Evolutionary conservation across 1,140 invertebrate species (phyloP).

Genomic region (Drosophila nigromelanica): DNA sequence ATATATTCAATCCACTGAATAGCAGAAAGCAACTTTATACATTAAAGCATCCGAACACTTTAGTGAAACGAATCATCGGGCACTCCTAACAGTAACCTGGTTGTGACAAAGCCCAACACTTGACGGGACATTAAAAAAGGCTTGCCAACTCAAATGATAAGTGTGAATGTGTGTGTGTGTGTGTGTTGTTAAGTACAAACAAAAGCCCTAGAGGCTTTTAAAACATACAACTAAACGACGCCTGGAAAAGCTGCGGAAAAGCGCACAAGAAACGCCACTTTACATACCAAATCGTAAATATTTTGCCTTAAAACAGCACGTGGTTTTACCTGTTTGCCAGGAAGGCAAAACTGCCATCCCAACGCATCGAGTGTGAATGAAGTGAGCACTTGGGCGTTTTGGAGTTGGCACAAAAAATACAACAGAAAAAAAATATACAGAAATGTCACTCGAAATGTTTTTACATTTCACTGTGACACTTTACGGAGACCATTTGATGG

Average conservation of each 20-base stretch:
- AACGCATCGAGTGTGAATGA: slow-evolving; percentile 81
- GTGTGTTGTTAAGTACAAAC: slow-evolving; percentile 38
- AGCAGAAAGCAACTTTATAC: slow-evolving; percentile 10
- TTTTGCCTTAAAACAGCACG: slow-evolving; percentile 73
- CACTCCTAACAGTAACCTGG: slow-evolving; percentile 11
- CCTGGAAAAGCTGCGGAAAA: slow-evolving; percentile 66
- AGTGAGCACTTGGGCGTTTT: slow-evolving; percentile 76
- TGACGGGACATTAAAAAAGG: slow-evolving; percentile 69
- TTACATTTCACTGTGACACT: slow-evolving; percentile 73
- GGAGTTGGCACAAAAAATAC: slow-evolving; percentile 49
- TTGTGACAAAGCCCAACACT: slow-evolving; percentile 52
- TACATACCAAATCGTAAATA: slow-evolving; percentile 81
- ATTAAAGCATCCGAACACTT: slow-evolving; percentile 15
- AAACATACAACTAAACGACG: slow-evolving; percentile 47
- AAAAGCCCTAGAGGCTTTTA: slow-evolving; percentile 69
- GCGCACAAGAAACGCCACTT: slow-evolving; percentile 79
- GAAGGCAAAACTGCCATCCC: slow-evolving; percentile 16
- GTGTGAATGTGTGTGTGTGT: background rate
- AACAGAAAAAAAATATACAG: slow-evolving; percentile 40
- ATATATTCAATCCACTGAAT: slow-evolving; percentile 64
- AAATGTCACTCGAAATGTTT: slow-evolving; percentile 73
- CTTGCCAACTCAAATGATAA: slow-evolving; percentile 41
- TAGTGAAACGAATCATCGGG: slow-evolving; percentile 32
- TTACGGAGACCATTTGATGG: slow-evolving; percentile 55
- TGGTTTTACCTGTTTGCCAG: slow-evolving; percentile 38